phyloP scores from a whole-genome alignment of 2,113 vertebrate genomes.

The Paradoxurus hermaphroditus region DNA sequence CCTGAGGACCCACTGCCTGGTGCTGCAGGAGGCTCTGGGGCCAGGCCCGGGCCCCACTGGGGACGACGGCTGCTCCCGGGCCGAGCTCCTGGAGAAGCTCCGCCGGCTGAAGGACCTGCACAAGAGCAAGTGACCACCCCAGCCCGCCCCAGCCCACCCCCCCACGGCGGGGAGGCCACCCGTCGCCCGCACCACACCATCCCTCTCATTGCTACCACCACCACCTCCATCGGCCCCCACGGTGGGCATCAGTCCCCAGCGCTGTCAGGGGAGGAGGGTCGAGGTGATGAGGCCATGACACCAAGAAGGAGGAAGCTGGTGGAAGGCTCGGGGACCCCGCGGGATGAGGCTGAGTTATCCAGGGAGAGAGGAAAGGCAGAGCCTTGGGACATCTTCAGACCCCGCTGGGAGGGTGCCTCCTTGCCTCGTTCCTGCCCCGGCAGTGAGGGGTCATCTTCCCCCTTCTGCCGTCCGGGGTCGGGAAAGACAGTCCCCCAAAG shows the following conservation, averaged over 20 bases:
- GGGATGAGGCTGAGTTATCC: background rate
- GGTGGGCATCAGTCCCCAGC: background rate
- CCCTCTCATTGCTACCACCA: background rate
- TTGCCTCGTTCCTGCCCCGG: background rate
- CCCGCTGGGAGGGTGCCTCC: background rate
- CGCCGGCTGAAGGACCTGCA: slow-evolving; percentile 92
- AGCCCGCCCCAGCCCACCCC: background rate
- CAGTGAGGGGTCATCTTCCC: background rate
- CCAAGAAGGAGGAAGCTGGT: background rate
- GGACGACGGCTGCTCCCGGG: slow-evolving; percentile 87
- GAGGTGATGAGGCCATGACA: background rate
- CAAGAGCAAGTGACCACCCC: slow-evolving; percentile 83
- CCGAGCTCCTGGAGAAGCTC: slow-evolving; percentile 92
- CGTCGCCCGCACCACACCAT: background rate
- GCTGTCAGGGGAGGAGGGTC: background rate
- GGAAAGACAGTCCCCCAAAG: background rate
- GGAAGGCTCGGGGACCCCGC: background rate
- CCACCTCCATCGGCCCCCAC: background rate
- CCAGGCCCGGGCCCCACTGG: slow-evolving; percentile 83
- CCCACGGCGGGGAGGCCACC: background rate
- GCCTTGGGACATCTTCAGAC: background rate
- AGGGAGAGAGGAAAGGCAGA: background rate
- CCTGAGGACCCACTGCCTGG: slow-evolving; percentile 89
- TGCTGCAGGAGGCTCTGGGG: slow-evolving; percentile 90
- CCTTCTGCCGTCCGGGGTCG: background rate